Evolutionary conservation across 2,888 invertebrate genomes (phyloP), one percentile per base, ranked within the genome.

Genomic region (Polydrusus pterygomalis): DNA sequence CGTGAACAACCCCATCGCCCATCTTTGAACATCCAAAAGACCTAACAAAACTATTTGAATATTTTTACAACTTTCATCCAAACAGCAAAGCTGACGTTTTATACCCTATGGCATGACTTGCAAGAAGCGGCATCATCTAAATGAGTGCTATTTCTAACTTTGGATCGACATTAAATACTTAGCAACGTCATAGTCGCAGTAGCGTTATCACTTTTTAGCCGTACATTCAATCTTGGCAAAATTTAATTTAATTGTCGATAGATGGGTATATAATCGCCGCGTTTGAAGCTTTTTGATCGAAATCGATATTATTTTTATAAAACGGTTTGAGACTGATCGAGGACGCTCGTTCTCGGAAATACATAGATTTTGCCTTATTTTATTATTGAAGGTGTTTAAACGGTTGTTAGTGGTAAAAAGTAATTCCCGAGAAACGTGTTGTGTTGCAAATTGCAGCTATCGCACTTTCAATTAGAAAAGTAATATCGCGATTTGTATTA

Each of bases 111-210:
- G 34, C 34, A 34, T 56, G 56, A 56, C 56, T 56, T 56, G 56
- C 56, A 56, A 0, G 34, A 56, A n/a, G 43, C 34, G 34, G 34
- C 1, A 34, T 34, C 34, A 34, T 25, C 30, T 56, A 56, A 34
- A 56, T 56, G 25, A 56, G 34, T 15, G 34, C 56, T 15, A 56
- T 56, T 56, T 56, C 34, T 56, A 15, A 56, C 56, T n/a, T 30
- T 8, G 8, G 56, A 15, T 8, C 56, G 56, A 34, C 56, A 56
- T n/a, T n/a, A 30, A 34, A 56, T 56, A 56, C 49, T 51, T 51
- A 51, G 49, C 8, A 10, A 10, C 54, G 18, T 18, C 34, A 34
- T 34, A 34, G 34, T 25, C 5, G 5, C 25, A 25, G 25, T 5
- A 25, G 5, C 25, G 25, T 56, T 30, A 30, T 30, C 56, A 56